Conservation (phyloP, 2,888 invertebrate genomes). For the Hemithea aestivaria region DNA sequence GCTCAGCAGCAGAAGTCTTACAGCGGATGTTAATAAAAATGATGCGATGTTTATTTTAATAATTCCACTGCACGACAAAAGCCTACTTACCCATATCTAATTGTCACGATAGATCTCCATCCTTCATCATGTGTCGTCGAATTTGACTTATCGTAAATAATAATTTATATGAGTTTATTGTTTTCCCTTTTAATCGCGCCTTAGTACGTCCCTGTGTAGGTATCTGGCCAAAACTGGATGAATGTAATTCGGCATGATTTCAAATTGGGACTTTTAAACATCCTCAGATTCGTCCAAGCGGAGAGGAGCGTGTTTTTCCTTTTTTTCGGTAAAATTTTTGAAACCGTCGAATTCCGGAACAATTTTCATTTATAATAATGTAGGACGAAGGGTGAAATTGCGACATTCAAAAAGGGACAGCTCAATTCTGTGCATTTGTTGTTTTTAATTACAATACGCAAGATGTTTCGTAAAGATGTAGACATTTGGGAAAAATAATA, state of each 20-base stretch:
- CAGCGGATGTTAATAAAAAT: no score
- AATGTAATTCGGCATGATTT: constrained; percentile 63
- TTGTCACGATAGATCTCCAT: no score
- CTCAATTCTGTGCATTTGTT: neutral
- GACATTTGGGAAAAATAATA: no score
- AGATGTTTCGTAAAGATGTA: no score
- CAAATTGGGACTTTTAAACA: constrained; percentile 41
- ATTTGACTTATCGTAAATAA: no score
- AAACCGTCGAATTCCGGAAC: neutral
- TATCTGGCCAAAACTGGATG: constrained; percentile 44
- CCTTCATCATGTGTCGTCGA: no score
- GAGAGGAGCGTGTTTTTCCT: constrained; percentile 12
- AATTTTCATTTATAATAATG: neutral
- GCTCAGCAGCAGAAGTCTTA: no score
- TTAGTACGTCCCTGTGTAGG: constrained; percentile 2
- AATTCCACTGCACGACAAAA: no score
- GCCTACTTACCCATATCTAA: no score
- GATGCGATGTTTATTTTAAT: no score
- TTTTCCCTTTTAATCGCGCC: neutral
- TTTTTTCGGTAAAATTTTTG: constrained; percentile 4
- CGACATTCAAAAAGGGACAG: neutral
- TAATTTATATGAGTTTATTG: no score
- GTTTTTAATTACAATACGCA: no score
- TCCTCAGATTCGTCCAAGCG: constrained; percentile 15
- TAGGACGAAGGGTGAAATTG: neutral